Evolutionary conservation across 2,113 vertebrate genomes (phyloP).

Genomic region (Festucalex cinctus): DNA sequence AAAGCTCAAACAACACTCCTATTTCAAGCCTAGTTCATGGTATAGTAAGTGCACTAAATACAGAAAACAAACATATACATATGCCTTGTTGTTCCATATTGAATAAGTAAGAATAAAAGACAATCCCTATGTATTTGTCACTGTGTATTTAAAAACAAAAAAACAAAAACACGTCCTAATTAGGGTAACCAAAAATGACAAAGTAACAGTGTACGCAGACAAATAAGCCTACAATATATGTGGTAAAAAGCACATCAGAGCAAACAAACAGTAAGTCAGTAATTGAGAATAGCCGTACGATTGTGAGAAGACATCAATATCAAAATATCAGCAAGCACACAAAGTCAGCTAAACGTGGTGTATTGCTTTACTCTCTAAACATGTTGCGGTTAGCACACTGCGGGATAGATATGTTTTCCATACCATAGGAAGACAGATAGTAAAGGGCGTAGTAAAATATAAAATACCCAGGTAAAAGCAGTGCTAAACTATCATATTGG

Average conservation of each 20-base stretch:
- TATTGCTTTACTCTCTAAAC: constrained; percentile 76
- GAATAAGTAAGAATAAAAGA: constrained; percentile 64
- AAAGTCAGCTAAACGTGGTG: constrained; percentile 69
- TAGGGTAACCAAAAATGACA: constrained; percentile 61
- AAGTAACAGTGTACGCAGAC: constrained; percentile 68
- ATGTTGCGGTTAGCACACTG: constrained; percentile 69
- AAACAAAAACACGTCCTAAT: constrained; percentile 26
- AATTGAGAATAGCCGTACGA: constrained; percentile 55
- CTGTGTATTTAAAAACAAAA: constrained; percentile 62
- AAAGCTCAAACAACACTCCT: constrained; percentile 75
- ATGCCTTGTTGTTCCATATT: constrained; percentile 61
- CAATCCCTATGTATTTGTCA: constrained; percentile 62
- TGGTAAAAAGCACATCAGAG: constrained; percentile 59
- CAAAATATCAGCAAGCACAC: constrained; percentile 71
- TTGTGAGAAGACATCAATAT: constrained; percentile 66
- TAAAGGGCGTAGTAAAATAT: constrained; percentile 71
- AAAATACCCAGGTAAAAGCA: constrained; percentile 71
- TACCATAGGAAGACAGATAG: constrained; percentile 77
- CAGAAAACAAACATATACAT: constrained; percentile 70
- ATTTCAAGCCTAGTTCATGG: constrained; percentile 79
- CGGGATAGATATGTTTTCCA: constrained; percentile 69
- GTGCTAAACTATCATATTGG: constrained; percentile 71
- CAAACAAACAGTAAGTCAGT: constrained; percentile 58
- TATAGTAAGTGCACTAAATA: constrained; percentile 78
- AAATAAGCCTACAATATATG: constrained; percentile 53